Evolutionary conservation across 2,113 vertebrate genomes (phyloP).

Genomic region (Oreochromis tanganicae): DNA sequence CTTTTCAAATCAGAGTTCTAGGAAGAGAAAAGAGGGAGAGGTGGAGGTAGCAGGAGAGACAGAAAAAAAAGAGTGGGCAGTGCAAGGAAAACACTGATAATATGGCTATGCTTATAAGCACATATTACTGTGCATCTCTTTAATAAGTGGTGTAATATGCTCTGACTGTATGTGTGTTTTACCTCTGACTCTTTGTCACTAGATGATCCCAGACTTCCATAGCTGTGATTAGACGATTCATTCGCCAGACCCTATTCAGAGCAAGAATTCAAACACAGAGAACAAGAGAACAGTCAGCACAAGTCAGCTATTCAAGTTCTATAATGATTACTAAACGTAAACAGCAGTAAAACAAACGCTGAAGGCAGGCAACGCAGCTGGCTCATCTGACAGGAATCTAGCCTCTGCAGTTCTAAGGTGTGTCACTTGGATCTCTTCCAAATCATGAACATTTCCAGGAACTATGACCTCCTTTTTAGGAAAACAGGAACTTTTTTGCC

Average conservation of each 20-base stretch:
- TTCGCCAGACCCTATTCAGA: conserved; percentile 87
- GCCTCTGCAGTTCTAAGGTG: conserved; percentile 14
- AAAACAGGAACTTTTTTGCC: conserved; percentile 10
- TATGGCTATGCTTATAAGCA: neutral
- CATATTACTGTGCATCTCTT: neutral
- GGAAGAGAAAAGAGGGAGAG: conserved; percentile 29
- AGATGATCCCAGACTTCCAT: conserved; percentile 95
- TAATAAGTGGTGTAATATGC: neutral
- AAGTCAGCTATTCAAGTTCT: neutral
- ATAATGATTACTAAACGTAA: neutral
- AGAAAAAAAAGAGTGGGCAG: conserved; percentile 21
- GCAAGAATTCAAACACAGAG: conserved; percentile 27
- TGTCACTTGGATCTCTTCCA: conserved; percentile 27
- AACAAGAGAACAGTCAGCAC: neutral
- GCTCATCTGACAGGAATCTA: conserved; percentile 1
- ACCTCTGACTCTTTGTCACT: conserved; percentile 99
- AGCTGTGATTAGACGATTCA: conserved; percentile 98
- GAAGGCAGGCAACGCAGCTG: neutral
- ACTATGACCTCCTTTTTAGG: neutral
- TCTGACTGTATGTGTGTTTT: conserved; percentile 17
- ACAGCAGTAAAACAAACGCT: neutral
- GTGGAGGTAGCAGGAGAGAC: conserved; percentile 28
- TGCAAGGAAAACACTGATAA: neutral
- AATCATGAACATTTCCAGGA: neutral
- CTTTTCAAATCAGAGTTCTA: conserved; percentile 77